Percentiles rank a stretch among this genome's conserved stretches.
phyloP scores from a whole-genome alignment of 1,140 invertebrate genomes.

The Drosophila chauvacae region DNA sequence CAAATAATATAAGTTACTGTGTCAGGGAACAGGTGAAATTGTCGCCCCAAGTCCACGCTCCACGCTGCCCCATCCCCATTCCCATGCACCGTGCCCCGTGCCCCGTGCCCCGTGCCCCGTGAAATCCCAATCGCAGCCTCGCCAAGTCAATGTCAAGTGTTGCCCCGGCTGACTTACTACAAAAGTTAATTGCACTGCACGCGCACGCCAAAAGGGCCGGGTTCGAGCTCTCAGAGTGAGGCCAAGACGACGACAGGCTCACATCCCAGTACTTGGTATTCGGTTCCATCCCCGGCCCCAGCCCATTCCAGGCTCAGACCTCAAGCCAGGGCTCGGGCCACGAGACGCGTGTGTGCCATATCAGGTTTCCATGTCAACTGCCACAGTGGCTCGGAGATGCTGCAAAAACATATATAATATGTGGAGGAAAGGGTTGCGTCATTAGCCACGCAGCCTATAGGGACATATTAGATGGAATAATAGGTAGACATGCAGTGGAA shows the following conservation, averaged over 20 bases:
- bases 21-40: constrained; percentile 84
- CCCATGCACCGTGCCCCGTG: not conserved
- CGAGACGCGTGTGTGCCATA: constrained; percentile 72
- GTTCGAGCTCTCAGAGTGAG: constrained; percentile 9
- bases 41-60: constrained; percentile 51
- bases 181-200: constrained; percentile 82
- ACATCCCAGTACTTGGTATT: constrained; percentile 7
- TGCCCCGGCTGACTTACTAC: constrained; percentile 74
- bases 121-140: not conserved
- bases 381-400: constrained; percentile 41
- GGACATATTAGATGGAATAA: not conserved
- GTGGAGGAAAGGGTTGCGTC: no score
- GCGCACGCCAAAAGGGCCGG: constrained; percentile 72
- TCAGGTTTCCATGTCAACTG: constrained; percentile 78
- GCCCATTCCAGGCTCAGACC: not conserved
- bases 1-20: constrained; percentile 84
- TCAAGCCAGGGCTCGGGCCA: constrained; percentile 31
- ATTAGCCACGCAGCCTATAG: no score
- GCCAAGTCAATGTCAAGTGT: constrained; percentile 80
- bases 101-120: not conserved
- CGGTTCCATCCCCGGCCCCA: constrained; percentile 2
- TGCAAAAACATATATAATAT: no score
- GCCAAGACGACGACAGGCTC: constrained; percentile 37
- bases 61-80: not conserved
- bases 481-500: not conserved